Conservation (phyloP, 2,797 vertebrate genomes). For the Melopsittacus undulatus region DNA sequence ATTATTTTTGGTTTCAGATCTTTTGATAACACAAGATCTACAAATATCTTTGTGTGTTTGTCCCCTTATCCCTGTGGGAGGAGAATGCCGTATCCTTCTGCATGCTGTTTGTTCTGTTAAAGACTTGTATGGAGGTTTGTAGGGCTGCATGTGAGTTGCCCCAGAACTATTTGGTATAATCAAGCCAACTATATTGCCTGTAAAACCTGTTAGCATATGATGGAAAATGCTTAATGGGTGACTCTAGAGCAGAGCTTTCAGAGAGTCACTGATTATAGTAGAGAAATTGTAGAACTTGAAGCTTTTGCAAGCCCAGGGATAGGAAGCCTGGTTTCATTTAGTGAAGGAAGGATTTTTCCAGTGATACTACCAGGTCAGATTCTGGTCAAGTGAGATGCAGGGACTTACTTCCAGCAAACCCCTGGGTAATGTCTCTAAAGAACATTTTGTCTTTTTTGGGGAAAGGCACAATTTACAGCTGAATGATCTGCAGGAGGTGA, state of each 20-base stretch:
- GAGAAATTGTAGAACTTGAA: background rate
- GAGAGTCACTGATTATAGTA: background rate
- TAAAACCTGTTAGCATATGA: background rate
- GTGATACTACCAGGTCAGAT: background rate
- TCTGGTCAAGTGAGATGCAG: background rate
- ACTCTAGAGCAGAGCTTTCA: background rate
- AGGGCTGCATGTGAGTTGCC: fast-evolving
- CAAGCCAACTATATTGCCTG: background rate
- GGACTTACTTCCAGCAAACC: background rate
- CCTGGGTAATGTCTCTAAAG: background rate
- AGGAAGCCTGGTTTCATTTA: background rate
- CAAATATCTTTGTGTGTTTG: background rate
- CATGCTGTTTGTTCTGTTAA: background rate
- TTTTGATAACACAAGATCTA: background rate
- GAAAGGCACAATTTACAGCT: background rate
- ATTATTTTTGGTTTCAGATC: background rate
- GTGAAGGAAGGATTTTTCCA: background rate
- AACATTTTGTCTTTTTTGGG: background rate
- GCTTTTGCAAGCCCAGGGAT: background rate
- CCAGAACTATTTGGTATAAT: background rate
- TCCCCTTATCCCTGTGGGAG: background rate
- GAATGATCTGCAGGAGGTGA: background rate
- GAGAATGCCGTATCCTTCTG: background rate
- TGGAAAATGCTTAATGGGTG: background rate
- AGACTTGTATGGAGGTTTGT: background rate